Percentiles rank a stretch among this genome's conserved stretches.
These are phyloP conservation scores for Drosophila paulistorum DNA, from an alignment of 1,140 invertebrate species.

Conservation along the genomic window DNA sequence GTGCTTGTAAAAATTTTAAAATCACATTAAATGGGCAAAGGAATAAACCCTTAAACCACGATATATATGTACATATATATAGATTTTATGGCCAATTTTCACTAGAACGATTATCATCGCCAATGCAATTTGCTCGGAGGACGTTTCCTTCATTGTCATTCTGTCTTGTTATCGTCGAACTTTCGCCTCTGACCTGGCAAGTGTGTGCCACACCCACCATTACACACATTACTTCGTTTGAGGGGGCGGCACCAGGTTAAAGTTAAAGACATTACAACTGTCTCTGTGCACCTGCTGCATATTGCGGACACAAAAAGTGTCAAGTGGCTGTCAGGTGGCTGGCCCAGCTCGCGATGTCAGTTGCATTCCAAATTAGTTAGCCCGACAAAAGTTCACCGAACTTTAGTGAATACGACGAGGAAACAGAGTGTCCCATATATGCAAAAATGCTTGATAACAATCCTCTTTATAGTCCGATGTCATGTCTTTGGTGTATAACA, in stretches of 20 bases:
- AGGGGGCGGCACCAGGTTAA: constrained; percentile 3
- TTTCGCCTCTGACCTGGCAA: constrained; percentile 45
- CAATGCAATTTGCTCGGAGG: constrained; percentile 38
- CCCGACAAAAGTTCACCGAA: constrained; percentile 43
- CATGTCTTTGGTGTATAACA: constrained; percentile 35
- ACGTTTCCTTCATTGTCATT: constrained; percentile 13
- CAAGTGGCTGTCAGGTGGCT: constrained; percentile 62
- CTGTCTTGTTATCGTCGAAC: not conserved
- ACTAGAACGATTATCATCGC: not conserved
- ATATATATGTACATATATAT: too few species aligned
- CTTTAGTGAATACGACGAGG: constrained; percentile 14
- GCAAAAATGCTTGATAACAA: constrained; percentile 15
- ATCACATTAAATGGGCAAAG: too few species aligned
- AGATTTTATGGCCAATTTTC: constrained; percentile 8
- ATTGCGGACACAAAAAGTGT: constrained; percentile 60
- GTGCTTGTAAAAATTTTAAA: too few species aligned
- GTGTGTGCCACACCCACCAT: constrained; percentile 24
- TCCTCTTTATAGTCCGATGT: constrained; percentile 27
- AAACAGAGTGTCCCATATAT: constrained; percentile 28
- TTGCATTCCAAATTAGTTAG: constrained; percentile 72
- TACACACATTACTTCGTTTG: not conserved
- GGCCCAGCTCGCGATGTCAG: constrained; percentile 37
- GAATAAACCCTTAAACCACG: too few species aligned
- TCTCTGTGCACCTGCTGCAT: constrained; percentile 23
- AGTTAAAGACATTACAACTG: constrained; percentile 59